These are phyloP conservation scores for Vireo griseus DNA, from an alignment of 2,797 vertebrate species.

Conservation along the genomic window DNA sequence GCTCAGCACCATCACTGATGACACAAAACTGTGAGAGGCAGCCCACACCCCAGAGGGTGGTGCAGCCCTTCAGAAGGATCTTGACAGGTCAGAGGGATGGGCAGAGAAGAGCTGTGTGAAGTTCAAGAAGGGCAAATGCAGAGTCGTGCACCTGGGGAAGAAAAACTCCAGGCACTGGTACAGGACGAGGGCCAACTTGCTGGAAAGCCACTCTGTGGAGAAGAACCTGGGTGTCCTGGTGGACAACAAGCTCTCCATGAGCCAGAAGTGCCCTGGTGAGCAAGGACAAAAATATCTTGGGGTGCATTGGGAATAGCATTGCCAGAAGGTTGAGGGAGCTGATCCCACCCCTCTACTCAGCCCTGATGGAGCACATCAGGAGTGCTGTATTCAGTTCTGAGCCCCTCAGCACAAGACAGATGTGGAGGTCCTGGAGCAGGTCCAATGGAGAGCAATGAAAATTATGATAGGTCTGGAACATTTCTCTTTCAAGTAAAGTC, in stretches of 20 bases:
- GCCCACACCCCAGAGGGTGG: background rate
- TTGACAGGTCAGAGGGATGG: background rate
- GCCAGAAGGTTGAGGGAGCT: background rate
- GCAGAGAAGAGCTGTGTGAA: background rate
- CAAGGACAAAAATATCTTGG: background rate
- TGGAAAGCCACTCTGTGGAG: background rate
- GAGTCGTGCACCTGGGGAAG: background rate
- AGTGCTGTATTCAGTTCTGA: background rate
- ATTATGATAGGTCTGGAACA: background rate
- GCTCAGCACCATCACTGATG: background rate
- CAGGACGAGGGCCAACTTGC: accelerated
- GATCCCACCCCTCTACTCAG: background rate
- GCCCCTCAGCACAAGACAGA: background rate
- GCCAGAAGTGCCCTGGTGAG: background rate
- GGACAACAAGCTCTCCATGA: background rate
- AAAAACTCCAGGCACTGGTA: background rate
- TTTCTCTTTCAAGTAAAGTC: background rate
- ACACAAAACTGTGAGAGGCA: background rate
- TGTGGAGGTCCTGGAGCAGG: accelerated
- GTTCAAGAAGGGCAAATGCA: background rate
- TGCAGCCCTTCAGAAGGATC: background rate
- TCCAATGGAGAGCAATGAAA: background rate
- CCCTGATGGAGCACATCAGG: too few relatives aligned
- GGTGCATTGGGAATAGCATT: background rate
- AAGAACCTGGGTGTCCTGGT: accelerated